A percentile compares a stretch with the other conserved stretches of the same genome.
Evolutionary conservation across 1,140 invertebrate species (phyloP).

Genomic region (Pseudomyrmex gracilis): DNA sequence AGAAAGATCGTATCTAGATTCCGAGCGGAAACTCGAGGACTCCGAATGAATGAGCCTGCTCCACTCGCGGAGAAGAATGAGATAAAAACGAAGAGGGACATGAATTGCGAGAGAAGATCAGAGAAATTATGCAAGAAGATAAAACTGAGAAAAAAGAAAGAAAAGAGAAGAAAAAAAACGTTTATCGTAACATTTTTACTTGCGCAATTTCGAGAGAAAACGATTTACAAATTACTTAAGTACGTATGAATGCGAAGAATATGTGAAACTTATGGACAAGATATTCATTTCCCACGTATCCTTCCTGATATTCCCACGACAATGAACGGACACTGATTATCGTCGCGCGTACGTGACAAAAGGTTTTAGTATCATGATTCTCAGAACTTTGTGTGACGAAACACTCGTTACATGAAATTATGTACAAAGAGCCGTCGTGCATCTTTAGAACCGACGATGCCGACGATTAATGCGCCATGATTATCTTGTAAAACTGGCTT

Average conservation of each 20-base stretch:
- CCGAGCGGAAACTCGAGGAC: conserved; percentile 53
- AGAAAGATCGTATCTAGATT: conserved; percentile 56
- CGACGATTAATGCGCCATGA: background rate
- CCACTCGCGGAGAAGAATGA: background rate
- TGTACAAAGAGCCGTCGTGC: conserved; percentile 31
- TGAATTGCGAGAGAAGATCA: conserved; percentile 1
- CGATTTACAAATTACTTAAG: background rate
- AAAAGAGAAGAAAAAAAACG: background rate
- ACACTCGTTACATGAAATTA: conserved; percentile 61
- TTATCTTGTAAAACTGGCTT: conserved; percentile 40
- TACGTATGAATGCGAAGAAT: background rate
- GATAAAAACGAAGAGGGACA: conserved; percentile 12
- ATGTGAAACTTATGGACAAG: conserved; percentile 3
- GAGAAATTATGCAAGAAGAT: conserved; percentile 29
- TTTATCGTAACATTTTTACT: background rate
- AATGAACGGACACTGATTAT: background rate
- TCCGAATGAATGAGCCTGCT: conserved; percentile 56
- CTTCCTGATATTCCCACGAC: conserved; percentile 22
- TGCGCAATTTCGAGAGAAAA: background rate
- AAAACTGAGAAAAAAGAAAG: too few species aligned
- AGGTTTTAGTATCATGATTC: conserved; percentile 43
- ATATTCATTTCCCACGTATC: conserved; percentile 1
- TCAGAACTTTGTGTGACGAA: conserved; percentile 51
- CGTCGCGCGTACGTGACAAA: conserved; percentile 29
- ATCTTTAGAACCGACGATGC: conserved; percentile 55